These are phyloP conservation scores for Carduelis carduelis DNA, from an alignment of 2,797 vertebrate genomes.

Conservation along the genomic window DNA sequence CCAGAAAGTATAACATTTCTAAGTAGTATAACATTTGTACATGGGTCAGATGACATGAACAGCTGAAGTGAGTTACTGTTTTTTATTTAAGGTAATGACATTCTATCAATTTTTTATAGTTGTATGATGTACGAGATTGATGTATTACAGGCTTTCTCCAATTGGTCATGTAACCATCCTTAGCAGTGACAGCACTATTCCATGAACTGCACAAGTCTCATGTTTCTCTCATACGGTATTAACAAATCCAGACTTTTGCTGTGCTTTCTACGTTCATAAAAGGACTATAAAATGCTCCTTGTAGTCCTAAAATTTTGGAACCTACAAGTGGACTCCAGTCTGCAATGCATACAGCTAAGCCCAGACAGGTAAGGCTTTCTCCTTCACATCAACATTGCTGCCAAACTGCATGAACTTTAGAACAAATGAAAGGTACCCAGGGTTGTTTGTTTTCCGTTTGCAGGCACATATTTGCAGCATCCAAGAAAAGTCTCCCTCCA, in stretches of 20 bases:
- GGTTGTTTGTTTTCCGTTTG: neutral
- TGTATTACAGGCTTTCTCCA: neutral
- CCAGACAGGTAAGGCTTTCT: neutral
- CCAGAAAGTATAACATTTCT: neutral
- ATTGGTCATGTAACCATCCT: neutral
- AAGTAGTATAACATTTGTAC: neutral
- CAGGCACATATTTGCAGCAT: neutral
- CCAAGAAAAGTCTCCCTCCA: neutral
- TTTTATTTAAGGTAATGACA: neutral
- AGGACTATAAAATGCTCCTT: neutral
- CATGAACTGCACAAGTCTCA: rapidly evolving
- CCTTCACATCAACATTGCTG: neutral
- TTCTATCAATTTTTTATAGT: neutral
- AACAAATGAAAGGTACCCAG: neutral
- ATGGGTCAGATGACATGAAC: neutral
- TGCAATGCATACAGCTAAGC: neutral
- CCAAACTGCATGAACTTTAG: neutral
- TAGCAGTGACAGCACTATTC: neutral
- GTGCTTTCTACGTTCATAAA: neutral
- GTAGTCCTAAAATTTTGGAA: neutral
- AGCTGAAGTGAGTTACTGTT: rapidly evolving
- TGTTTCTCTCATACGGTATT: rapidly evolving
- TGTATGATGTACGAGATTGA: neutral
- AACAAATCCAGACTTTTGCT: neutral
- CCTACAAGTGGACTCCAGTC: neutral